phyloP scores from a whole-genome alignment of 1,140 invertebrate species.

The Metaphire vulgaris region DNA sequence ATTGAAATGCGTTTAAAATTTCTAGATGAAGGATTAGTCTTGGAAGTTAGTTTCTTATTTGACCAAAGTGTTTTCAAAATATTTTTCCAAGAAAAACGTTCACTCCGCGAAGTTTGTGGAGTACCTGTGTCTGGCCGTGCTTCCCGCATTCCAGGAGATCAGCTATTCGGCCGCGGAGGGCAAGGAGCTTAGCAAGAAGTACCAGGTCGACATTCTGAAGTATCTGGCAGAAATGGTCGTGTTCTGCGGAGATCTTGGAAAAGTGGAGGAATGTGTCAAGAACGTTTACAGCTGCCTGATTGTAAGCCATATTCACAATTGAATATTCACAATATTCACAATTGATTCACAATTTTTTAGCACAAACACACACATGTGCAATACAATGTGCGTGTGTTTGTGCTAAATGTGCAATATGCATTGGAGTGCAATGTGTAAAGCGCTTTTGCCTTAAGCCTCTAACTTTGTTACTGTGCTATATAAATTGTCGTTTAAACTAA shows the following conservation, averaged over 20 bases:
- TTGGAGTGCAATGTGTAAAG: no score
- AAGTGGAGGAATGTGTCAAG: slow-evolving; percentile 66
- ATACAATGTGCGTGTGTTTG: no score
- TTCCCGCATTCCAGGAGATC: slow-evolving; percentile 59
- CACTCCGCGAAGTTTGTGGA: slow-evolving; percentile 77
- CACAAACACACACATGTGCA: no score
- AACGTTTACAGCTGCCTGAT: slow-evolving; percentile 68
- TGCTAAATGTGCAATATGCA: no score
- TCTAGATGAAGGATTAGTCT: no score
- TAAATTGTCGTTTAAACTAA: no score
- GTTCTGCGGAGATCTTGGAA: slow-evolving; percentile 68
- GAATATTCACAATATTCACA: no score
- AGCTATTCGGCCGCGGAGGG: slow-evolving; percentile 39
- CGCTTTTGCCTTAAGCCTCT: no score
- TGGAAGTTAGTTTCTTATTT: not conserved
- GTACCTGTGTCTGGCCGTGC: slow-evolving; percentile 77
- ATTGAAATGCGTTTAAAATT: no score
- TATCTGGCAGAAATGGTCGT: slow-evolving; percentile 76
- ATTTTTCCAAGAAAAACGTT: slow-evolving; percentile 68
- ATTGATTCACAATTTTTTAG: no score
- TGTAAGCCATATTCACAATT: slow-evolving; percentile 57
- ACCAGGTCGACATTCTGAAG: slow-evolving; percentile 75
- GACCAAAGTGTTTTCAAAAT: slow-evolving; percentile 26
- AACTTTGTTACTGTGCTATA: no score
- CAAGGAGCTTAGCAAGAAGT: slow-evolving; percentile 57